These are phyloP conservation scores for Caenorhabditis brenneri DNA, from an alignment of 1,140 invertebrate genomes.

Conservation along the genomic window DNA sequence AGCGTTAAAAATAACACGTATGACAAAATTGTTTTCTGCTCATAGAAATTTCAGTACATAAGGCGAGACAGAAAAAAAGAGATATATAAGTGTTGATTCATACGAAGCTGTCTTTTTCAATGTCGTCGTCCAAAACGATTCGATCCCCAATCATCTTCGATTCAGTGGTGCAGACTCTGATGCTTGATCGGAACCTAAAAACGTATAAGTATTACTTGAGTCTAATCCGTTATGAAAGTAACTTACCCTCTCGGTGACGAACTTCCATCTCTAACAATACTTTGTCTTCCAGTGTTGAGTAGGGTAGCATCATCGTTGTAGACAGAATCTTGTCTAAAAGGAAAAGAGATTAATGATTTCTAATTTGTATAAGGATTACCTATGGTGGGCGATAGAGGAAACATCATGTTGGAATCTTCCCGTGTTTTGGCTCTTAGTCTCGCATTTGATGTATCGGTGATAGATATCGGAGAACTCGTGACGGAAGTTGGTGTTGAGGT, in stretches of 20 bases:
- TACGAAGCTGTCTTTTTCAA: slow-evolving; percentile 12
- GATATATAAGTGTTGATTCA: no score
- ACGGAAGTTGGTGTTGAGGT: slow-evolving; percentile 69
- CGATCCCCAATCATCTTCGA: neutral
- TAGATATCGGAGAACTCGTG: slow-evolving; percentile 69
- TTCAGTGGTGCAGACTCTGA: neutral
- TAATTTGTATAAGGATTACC: neutral
- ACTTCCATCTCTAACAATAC: neutral
- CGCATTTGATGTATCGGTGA: slow-evolving; percentile 56
- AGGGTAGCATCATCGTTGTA: slow-evolving; percentile 25
- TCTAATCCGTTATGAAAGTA: neutral
- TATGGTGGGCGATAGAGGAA: slow-evolving; percentile 21
- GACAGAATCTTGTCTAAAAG: slow-evolving; percentile 16
- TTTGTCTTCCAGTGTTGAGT: neutral
- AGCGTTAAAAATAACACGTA: neutral
- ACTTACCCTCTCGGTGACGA: neutral
- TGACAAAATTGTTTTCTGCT: neutral
- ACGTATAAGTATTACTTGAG: no score
- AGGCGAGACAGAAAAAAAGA: neutral
- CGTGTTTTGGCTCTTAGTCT: neutral
- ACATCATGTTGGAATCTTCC: slow-evolving; percentile 15
- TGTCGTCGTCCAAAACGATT: slow-evolving; percentile 29
- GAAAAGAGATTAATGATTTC: neutral
- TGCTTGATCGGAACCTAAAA: neutral
- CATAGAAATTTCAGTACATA: neutral